These are phyloP conservation scores for Eudemis profundana DNA, from an alignment of 2,888 invertebrate species.

Conservation along the genomic window DNA sequence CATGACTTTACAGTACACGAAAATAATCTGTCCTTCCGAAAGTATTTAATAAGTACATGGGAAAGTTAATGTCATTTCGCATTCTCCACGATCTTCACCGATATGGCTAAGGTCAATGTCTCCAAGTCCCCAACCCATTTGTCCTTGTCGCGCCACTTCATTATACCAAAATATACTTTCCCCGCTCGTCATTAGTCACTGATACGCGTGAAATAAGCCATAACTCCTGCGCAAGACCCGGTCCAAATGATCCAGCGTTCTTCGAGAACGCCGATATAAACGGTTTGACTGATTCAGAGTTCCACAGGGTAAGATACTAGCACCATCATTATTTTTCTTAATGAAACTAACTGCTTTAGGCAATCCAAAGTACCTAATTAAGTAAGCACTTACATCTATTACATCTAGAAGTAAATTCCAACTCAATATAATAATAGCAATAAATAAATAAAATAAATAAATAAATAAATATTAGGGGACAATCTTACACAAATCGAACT, in stretches of 20 bases:
- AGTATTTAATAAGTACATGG: background rate
- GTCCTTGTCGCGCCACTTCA: slow-evolving; percentile 43
- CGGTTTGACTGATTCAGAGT: slow-evolving; percentile 12
- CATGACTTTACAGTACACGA: background rate
- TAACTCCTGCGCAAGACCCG: slow-evolving; percentile 34
- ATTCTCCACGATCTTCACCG: slow-evolving; percentile 8
- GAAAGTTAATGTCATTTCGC: slow-evolving; percentile 29
- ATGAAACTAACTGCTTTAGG: no score
- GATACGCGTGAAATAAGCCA: slow-evolving; percentile 46
- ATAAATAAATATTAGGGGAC: no score
- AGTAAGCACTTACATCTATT: no score
- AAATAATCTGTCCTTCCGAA: background rate
- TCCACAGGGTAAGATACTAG: slow-evolving; percentile 1
- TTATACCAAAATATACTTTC: slow-evolving; percentile 50
- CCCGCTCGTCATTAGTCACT: slow-evolving; percentile 43
- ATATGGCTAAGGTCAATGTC: slow-evolving; percentile 45
- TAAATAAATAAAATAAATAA: no score
- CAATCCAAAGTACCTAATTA: no score
- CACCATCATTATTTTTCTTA: background rate
- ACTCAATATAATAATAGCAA: no score
- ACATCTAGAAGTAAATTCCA: no score
- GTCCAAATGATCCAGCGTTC: slow-evolving; percentile 34
- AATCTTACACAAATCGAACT: no score
- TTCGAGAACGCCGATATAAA: slow-evolving; percentile 20
- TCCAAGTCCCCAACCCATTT: slow-evolving; percentile 30